Percentiles rank a stretch among this genome's conserved stretches.
Conservation (phyloP, 2,888 invertebrate species). For the Drosophila neonasuta region DNA sequence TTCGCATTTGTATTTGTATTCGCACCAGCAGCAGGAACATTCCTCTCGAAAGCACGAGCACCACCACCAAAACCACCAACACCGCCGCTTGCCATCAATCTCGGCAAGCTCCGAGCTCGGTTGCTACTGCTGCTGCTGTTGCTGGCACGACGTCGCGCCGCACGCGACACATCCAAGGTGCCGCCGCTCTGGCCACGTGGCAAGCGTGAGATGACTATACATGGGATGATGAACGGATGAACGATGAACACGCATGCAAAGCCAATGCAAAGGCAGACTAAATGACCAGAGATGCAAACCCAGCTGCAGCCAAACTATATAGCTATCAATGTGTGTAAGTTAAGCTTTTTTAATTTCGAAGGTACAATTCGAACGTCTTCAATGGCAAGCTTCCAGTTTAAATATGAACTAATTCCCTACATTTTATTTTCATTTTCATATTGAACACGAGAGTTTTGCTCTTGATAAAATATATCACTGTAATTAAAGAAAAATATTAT, state of each 20-base stretch:
- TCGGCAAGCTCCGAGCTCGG: slow-evolving; percentile 28
- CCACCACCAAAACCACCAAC: not conserved
- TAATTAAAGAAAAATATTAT: too few species aligned
- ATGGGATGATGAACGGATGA: slow-evolving; percentile 54
- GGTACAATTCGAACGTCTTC: too few species aligned
- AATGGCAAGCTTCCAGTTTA: too few species aligned
- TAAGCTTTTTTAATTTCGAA: too few species aligned
- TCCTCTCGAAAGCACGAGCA: not conserved
- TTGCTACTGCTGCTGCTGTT: slow-evolving; percentile 30
- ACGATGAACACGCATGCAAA: slow-evolving; percentile 56
- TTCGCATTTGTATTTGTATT: slow-evolving; percentile 28
- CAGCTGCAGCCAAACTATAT: not conserved
- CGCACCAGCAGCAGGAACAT: slow-evolving; percentile 34
- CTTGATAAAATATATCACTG: too few species aligned
- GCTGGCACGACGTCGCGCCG: slow-evolving; percentile 35
- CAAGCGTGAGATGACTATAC: slow-evolving; percentile 61
- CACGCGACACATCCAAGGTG: slow-evolving; percentile 16
- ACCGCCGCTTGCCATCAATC: slow-evolving; percentile 21
- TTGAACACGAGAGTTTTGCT: too few species aligned
- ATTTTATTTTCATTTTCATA: too few species aligned
- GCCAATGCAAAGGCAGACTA: slow-evolving; percentile 18
- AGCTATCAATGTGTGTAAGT: too few species aligned
- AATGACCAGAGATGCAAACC: slow-evolving; percentile 60
- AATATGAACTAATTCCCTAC: too few species aligned
- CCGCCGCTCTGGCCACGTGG: slow-evolving; percentile 33